These are phyloP conservation scores for Saxidomus purpurata DNA, from an alignment of 1,140 invertebrate genomes.

Conservation along the genomic window DNA sequence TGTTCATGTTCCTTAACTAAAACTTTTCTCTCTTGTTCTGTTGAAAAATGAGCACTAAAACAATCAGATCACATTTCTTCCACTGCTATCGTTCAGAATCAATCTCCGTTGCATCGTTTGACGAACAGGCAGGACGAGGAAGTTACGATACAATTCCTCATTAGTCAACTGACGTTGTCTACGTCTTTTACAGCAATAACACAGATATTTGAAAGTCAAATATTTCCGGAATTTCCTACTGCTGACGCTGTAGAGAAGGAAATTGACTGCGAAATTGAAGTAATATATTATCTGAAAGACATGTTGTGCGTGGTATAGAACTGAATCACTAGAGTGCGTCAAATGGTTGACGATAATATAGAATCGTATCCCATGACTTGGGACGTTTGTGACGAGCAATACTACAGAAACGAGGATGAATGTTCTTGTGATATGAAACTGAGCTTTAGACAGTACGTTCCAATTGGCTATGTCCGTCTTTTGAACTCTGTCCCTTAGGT, in stretches of 20 bases:
- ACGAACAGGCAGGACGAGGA: neutral
- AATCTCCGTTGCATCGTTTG: slow-evolving; percentile 17
- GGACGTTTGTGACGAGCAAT: slow-evolving; percentile 93
- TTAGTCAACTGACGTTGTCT: neutral
- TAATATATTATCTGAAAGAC: slow-evolving; percentile 90
- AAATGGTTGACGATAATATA: slow-evolving; percentile 42
- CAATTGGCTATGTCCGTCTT: neutral
- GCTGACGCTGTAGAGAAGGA: slow-evolving; percentile 90
- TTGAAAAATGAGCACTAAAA: no score
- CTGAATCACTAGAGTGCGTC: neutral
- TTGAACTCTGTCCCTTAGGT: slow-evolving; percentile 19
- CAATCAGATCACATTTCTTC: neutral
- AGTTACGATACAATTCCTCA: slow-evolving; percentile 28
- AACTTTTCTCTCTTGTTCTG: no score
- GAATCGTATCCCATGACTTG: slow-evolving; percentile 86
- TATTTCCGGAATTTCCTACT: slow-evolving; percentile 72
- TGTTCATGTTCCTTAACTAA: no score
- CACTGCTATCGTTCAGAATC: neutral
- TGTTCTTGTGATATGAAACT: slow-evolving; percentile 92
- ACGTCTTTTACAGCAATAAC: slow-evolving; percentile 13
- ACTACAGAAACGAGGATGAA: slow-evolving; percentile 93
- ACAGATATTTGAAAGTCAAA: slow-evolving; percentile 6
- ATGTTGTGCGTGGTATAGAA: slow-evolving; percentile 82
- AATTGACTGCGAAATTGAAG: slow-evolving; percentile 94
- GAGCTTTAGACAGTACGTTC: slow-evolving; percentile 24